Percentiles rank a stretch among this genome's conserved stretches.
These are phyloP conservation scores for Acipenser transmontanus DNA, from an alignment of 2,797 vertebrate genomes.

Conservation along the genomic window DNA sequence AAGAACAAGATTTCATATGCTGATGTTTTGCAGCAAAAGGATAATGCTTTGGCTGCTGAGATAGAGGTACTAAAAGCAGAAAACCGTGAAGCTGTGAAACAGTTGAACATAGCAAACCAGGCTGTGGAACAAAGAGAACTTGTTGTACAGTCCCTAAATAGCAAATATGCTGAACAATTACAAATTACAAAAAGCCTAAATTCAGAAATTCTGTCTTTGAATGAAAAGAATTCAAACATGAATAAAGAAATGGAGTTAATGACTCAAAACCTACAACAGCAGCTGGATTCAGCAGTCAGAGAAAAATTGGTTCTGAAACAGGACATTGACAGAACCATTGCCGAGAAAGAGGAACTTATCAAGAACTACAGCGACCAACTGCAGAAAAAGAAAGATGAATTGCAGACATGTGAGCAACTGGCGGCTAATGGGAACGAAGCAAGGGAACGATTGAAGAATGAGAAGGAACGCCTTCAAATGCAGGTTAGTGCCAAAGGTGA, in stretches of 20 bases:
- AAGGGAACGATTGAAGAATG: slow-evolving; percentile 54
- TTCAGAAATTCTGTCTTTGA: slow-evolving; percentile 51
- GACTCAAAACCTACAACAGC: slow-evolving; percentile 43
- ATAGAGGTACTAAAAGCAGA: slow-evolving; percentile 60
- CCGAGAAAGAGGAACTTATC: slow-evolving; percentile 58
- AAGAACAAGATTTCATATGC: slow-evolving; percentile 34
- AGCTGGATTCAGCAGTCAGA: slow-evolving; percentile 40
- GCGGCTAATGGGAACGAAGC: slow-evolving; percentile 52
- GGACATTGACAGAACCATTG: slow-evolving; percentile 42
- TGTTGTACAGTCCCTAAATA: slow-evolving; percentile 61
- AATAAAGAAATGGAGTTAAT: slow-evolving; percentile 28
- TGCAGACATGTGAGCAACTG: slow-evolving; percentile 53
- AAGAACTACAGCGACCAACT: slow-evolving; percentile 35
- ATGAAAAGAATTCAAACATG: slow-evolving; percentile 54
- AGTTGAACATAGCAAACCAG: slow-evolving; percentile 52
- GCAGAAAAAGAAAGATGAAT: slow-evolving; percentile 45
- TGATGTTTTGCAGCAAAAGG: slow-evolving; percentile 58
- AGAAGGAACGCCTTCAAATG: slow-evolving; percentile 68
- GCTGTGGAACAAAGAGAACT: slow-evolving; percentile 66
- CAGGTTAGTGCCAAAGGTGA: slow-evolving; percentile 81
- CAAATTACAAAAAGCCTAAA: slow-evolving; percentile 51
- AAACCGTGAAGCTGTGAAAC: slow-evolving; percentile 56
- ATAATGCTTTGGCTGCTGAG: slow-evolving; percentile 56
- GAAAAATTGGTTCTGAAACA: slow-evolving; percentile 56
- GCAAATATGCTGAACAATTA: slow-evolving; percentile 59